Evolutionary conservation across 1,140 invertebrate species (phyloP), one percentile per base, ranked within the genome.

Genomic region (Scylla paramamosain): DNA sequence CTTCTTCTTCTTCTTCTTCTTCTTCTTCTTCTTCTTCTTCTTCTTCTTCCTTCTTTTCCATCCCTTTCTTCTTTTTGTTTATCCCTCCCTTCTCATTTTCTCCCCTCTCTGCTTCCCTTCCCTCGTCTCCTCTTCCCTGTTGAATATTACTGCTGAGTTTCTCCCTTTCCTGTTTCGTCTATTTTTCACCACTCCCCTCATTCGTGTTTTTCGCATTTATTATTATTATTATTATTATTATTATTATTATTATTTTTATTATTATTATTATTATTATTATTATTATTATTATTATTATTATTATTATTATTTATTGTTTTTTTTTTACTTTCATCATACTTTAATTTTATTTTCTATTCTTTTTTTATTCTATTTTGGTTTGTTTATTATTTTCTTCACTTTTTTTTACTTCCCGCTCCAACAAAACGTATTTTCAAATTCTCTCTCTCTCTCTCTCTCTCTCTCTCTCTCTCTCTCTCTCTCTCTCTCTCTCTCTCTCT

Each of bases 401-500:
- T 39, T 39, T n/a, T n/a, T n/a, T n/a, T n/a, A n/a, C n/a, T n/a
- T 39, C 39, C 6, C 39, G 39, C 6, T 39, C 39, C 39, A 1
- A 39, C 39, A 39, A 39, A 39, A 39, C 39, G n/a, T n/a, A n/a
- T n/a, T n/a, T 88, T 31, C 6, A 25, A 28, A 16, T 88, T 6
- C 39, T 39, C 39, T 39, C 39, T 52, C 89, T 91, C 46, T 91
- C 89, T 91, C 46, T 91, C 89, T 91, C 46, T 91, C 89, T 91
- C 46, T 28, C 89, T 91, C 46, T 91, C 39, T 39, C 39, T 39
- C 39, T 52, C 89, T 91, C 46, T 91, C 89, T 91, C 46, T 91
- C 89, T 91, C 46, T 91, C 89, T 91, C 46, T 28, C 89, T 91
- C 46, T 91, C 89, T 91, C 46, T 91, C 89, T 91, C 46, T 91